Evolutionary conservation across 1,140 invertebrate genomes (phyloP).

Genomic region (Drosophila sechellia): DNA sequence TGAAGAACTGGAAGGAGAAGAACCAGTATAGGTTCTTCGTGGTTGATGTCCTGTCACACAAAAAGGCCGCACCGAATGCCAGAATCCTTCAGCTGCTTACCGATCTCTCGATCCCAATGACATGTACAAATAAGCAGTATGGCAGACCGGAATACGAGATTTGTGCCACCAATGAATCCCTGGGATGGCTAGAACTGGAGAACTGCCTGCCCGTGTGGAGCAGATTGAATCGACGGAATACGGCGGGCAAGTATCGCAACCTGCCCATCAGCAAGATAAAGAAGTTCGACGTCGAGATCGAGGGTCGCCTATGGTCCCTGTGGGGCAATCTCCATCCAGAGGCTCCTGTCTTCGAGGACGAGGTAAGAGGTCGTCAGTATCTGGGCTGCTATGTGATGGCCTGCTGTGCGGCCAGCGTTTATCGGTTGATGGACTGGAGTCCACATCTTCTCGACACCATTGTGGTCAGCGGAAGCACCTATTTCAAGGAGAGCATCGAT

Average conservation of each 20-base stretch:
- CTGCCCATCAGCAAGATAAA: conserved; percentile 85
- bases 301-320: conserved; percentile 87
- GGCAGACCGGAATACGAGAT: conserved; percentile 71
- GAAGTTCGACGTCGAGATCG: conserved; percentile 87
- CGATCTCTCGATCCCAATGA: conserved; percentile 71
- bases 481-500: conserved; percentile 85
- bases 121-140: conserved; percentile 58
- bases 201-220: conserved; percentile 85
- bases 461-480: conserved; percentile 86
- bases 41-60: conserved; percentile 68
- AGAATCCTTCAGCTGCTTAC: conserved; percentile 74
- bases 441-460: conserved; percentile 86
- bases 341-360: conserved; percentile 84
- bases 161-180: conserved; percentile 85
- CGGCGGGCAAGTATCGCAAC: conserved; percentile 85
- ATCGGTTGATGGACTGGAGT: conserved; percentile 87
- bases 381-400: conserved; percentile 86
- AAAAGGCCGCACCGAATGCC: conserved; percentile 70
- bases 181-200: conserved; percentile 86
- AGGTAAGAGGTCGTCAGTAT: conserved; percentile 86
- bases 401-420: conserved; percentile 86
- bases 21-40: conserved; percentile 68
- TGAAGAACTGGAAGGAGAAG: conserved; percentile 65
- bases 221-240: conserved; percentile 85
- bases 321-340: conserved; percentile 86